A percentile compares a stretch with the other conserved stretches of the same genome.
Evolutionary conservation across 2,888 invertebrate genomes (phyloP).

Genomic region (Drosophila yooni): DNA sequence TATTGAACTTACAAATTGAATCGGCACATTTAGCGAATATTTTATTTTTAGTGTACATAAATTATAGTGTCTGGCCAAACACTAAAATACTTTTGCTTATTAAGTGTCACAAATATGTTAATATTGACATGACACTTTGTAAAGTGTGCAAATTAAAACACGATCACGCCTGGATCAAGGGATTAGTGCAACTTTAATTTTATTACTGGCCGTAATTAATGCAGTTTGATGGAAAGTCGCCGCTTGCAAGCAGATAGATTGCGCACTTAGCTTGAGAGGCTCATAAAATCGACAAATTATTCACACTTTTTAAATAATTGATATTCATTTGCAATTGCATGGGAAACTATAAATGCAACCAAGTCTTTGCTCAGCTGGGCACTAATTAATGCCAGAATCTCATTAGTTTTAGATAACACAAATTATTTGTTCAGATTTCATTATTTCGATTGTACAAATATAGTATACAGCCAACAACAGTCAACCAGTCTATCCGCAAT

Average conservation of each 20-base stretch:
- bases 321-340: conserved; percentile 58
- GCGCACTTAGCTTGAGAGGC: conserved; percentile 15
- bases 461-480: conserved; percentile 22
- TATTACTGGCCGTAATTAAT: background rate
- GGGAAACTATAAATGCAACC: conserved; percentile 48
- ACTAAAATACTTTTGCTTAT: background rate
- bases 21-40: background rate
- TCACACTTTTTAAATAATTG: conserved; percentile 51
- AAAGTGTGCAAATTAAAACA: background rate
- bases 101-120: background rate
- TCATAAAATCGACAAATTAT: conserved; percentile 26
- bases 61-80: background rate
- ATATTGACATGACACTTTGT: background rate
- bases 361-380: conserved; percentile 41
- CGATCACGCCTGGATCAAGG: background rate
- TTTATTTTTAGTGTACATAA: background rate
- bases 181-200: background rate
- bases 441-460: conserved; percentile 28
- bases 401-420: conserved; percentile 55
- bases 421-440: conserved; percentile 28
- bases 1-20: background rate
- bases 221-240: background rate
- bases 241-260: conserved; percentile 5
- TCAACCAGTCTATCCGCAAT: background rate
- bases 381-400: conserved; percentile 62